Evolutionary conservation across 2,888 invertebrate species (phyloP), one percentile per base, ranked within the genome.

Genomic region (Meghimatium bilineatum): DNA sequence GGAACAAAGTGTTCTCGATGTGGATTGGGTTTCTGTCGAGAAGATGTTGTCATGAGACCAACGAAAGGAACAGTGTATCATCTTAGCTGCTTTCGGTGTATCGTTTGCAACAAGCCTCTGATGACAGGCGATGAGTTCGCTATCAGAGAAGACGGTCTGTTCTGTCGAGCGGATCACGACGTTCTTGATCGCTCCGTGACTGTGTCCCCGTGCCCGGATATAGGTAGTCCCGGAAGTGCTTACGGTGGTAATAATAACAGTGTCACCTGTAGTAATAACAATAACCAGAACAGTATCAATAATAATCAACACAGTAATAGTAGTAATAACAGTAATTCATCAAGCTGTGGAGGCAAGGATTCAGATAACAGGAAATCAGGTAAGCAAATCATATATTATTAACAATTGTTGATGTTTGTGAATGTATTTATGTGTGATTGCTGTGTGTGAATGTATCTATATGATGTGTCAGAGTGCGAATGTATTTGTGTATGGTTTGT

Each of bases 101-200:
- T 97, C 92, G 97, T 97, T 82, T 99, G 99, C 95, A 96, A 97
- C 66, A 95, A 97, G 91, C 97, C 97, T 93, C 95, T 99, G 88
- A 96, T 97, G 94, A 98, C 99, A 87, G 99, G 99, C 89, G 99
- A 99, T 94, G 98, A 99, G 94, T 99, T 99, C 94, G 98, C 99
- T 94, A 95, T 99, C 90, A 95, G 98, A 91, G 98, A 98, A 94
- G 98, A 93, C 89, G 98, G 97, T 75, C 96, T 98, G 86, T 96
- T 98, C 93, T 98, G 99, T 94, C 97, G 97, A 94, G 97, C 97
- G 36, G 93, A 94, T 87, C 92, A 92, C 87, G 93, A 94, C 67
- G 91, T 91, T 23, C 89, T 91, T 52, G 92, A 93, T 81, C 86
- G 91, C 49, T 91, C 91, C 49, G 87, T 88, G 66, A 78, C 88